These are phyloP conservation scores for Hyles lineata DNA, from an alignment of 2,888 invertebrate species.

Conservation along the genomic window DNA sequence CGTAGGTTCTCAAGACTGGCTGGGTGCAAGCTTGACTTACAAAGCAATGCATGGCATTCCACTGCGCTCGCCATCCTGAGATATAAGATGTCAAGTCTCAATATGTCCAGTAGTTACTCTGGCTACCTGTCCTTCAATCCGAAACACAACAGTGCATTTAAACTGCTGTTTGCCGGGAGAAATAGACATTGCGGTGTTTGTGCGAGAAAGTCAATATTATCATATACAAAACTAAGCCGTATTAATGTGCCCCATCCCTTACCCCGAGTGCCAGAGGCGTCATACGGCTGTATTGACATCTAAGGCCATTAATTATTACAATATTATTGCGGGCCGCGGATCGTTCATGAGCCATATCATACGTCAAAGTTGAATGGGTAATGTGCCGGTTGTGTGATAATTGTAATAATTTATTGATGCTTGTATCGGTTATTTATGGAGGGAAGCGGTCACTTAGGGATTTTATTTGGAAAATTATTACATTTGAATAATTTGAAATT, in stretches of 20 bases:
- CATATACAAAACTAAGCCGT: no score
- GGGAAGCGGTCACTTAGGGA: not conserved
- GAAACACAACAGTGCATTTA: no score
- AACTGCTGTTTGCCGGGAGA: no score
- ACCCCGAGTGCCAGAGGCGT: constrained; percentile 7
- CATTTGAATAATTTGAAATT: not conserved
- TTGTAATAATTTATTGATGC: constrained; percentile 15
- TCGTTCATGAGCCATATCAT: constrained; percentile 29
- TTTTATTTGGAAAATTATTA: not conserved
- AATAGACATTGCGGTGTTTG: no score
- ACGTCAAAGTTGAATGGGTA: constrained; percentile 25
- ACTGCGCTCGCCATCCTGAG: no score
- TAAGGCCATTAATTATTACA: constrained; percentile 31
- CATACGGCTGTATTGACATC: constrained; percentile 17
- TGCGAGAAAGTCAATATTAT: no score
- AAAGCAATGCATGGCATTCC: no score
- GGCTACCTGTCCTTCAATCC: no score
- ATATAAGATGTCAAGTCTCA: no score
- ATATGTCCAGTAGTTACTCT: no score
- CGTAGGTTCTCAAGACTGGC: no score
- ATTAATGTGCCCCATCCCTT: not conserved
- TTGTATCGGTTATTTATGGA: not conserved
- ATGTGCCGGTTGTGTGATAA: constrained; percentile 23
- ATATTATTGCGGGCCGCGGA: constrained; percentile 26
- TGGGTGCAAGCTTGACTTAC: no score